Base-by-base conservation (phyloP, 2,888 invertebrate genomes). In the Apodemia duryi region DNA sequence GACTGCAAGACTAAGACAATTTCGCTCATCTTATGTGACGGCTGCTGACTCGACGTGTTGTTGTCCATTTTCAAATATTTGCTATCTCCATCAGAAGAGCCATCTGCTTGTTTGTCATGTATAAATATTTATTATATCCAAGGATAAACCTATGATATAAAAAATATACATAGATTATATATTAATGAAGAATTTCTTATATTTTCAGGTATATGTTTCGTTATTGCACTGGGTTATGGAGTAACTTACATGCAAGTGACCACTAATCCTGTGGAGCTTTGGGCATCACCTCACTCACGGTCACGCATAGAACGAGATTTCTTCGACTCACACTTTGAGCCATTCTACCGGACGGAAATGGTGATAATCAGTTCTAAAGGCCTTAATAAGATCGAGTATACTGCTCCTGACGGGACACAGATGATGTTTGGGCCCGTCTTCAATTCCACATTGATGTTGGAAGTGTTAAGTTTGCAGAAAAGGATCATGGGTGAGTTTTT, bases 181-280 rank as follows among this genome's bases (percentile, higher is more conserved):
- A n/a, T 43, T 43, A 43, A 11, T 4, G 43, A 43, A 43, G 43
- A 43, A 43, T 11, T 46, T 5, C 4, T 49, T 6, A n/a, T 5
- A 49, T 49, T 49, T 49, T 49, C 66, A 93, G 93, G 93, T 61
- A 77, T 94, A 1, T 93, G 95, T 69, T 80, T 96, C 21, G 94
- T 97, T 0, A 85, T 94, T 1, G 93, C 91, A 0, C 86, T 98
- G 13, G 96, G 96, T 0, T 93, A 92, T 76, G 98, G 98, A 49
- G 94, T 97, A 66, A 92, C 93, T 66, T 94, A 93, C 76, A 92
- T 97, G 77, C 88, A 95, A 70, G 95, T 98, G 61, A 98, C 97
- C 0, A 98, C 98, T 0, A 96, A 99, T 91, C 99, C 99, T 0
- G 98, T 99, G 0, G 96, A 99, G 82, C 92, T 99, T 67, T 99